Conservation (phyloP, 2,797 vertebrate genomes). For the Acanthopagrus latus region DNA sequence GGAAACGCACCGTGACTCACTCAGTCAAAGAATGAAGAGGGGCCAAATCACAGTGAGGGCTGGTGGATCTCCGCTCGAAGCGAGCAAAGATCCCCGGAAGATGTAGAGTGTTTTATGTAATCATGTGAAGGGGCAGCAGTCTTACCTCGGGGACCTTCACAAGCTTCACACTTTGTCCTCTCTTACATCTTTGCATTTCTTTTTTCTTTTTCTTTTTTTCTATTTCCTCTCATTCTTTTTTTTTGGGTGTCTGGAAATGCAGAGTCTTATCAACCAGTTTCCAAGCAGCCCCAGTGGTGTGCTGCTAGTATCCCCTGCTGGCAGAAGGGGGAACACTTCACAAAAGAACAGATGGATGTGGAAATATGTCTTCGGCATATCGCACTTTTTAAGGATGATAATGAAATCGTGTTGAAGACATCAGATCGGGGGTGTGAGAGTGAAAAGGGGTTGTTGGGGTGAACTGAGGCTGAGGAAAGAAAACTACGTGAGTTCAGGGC, state of each 20-base stretch:
- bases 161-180: constrained; percentile 42
- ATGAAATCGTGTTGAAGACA: not conserved
- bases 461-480: not conserved
- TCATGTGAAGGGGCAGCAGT: constrained; percentile 47
- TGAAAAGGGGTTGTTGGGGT: not conserved
- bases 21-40: constrained; percentile 42
- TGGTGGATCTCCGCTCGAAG: constrained; percentile 26
- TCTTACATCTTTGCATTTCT: constrained; percentile 26
- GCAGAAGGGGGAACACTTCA: constrained; percentile 55
- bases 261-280: not conserved
- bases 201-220: not conserved
- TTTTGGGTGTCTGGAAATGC: constrained; percentile 17
- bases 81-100: constrained; percentile 31
- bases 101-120: constrained; percentile 41
- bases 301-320: constrained; percentile 80
- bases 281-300: constrained; percentile 52
- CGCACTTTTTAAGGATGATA: not conserved
- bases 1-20: constrained; percentile 60
- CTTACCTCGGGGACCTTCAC: constrained; percentile 45
- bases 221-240: not conserved
- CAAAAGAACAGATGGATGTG: constrained; percentile 7
- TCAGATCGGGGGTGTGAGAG: not conserved
- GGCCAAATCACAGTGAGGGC: constrained; percentile 43
- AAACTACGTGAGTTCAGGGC: too few species aligned
- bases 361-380: not conserved